These are phyloP conservation scores for Brachyptera risi DNA, from an alignment of 2,888 invertebrate species.

Conservation along the genomic window DNA sequence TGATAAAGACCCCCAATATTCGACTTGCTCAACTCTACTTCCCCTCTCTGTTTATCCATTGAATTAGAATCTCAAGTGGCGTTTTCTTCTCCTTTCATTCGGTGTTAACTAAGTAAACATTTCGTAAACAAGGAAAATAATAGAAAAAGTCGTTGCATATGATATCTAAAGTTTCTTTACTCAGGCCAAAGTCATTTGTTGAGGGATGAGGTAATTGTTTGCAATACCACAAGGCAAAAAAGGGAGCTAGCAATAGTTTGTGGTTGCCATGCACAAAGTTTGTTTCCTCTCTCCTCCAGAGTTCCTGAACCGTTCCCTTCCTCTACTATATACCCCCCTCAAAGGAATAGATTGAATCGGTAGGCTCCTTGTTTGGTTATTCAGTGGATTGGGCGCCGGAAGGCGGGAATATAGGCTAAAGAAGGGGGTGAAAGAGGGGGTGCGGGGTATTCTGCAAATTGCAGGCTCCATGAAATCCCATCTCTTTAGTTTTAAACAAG, in stretches of 20 bases:
- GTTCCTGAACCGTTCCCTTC: background rate
- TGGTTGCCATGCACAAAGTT: background rate
- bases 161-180: background rate
- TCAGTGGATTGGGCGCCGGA: background rate
- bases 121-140: too few species aligned
- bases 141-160: too few species aligned
- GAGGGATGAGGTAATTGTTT: constrained; percentile 4
- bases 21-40: too few species aligned
- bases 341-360: constrained; percentile 6
- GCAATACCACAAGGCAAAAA: background rate
- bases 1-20: too few species aligned
- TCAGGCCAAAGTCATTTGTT: background rate
- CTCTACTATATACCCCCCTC: too few species aligned
- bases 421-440: constrained; percentile 4
- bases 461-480: constrained; percentile 17
- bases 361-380: background rate
- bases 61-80: too few species aligned
- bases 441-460: constrained; percentile 6
- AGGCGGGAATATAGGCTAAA: background rate
- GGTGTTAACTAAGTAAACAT: too few species aligned
- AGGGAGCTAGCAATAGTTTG: background rate
- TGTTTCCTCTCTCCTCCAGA: background rate
- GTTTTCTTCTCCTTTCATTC: too few species aligned
- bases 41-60: too few species aligned
- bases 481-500: constrained; percentile 9